Conservation (phyloP, 2,797 vertebrate species). For the Odontamblyopus rebecca region DNA sequence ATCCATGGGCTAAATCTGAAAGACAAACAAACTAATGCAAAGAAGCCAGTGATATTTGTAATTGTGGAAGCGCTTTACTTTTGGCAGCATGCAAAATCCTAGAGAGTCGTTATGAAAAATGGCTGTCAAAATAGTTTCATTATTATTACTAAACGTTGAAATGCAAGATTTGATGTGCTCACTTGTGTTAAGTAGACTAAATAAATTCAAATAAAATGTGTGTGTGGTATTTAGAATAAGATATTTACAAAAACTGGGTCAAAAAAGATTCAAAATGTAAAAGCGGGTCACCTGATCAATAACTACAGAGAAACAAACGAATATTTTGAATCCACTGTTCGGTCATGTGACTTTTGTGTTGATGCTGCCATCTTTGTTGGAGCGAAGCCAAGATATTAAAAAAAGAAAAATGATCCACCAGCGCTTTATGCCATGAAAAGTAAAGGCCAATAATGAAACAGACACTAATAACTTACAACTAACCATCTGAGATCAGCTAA, state of each 20-base stretch:
- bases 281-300: not conserved
- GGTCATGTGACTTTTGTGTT: constrained; percentile 1
- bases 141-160: not conserved
- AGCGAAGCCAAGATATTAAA: not conserved
- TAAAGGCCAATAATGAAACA: too few species aligned
- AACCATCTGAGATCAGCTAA: too few species aligned
- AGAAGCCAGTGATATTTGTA: not conserved
- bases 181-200: not conserved
- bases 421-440: not conserved
- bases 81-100: not conserved
- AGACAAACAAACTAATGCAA: not conserved
- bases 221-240: too few species aligned
- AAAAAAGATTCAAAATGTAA: not conserved
- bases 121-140: not conserved
- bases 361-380: constrained; percentile 2
- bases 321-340: not conserved
- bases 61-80: not conserved
- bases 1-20: not conserved
- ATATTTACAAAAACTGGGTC: not conserved
- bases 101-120: not conserved
- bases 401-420: not conserved
- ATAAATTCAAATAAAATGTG: not conserved
- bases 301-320: not conserved
- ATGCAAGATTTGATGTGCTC: not conserved
- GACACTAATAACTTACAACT: too few species aligned